Base-by-base conservation (phyloP, 2,797 vertebrate genomes). In the Bovichtus variegatus region DNA sequence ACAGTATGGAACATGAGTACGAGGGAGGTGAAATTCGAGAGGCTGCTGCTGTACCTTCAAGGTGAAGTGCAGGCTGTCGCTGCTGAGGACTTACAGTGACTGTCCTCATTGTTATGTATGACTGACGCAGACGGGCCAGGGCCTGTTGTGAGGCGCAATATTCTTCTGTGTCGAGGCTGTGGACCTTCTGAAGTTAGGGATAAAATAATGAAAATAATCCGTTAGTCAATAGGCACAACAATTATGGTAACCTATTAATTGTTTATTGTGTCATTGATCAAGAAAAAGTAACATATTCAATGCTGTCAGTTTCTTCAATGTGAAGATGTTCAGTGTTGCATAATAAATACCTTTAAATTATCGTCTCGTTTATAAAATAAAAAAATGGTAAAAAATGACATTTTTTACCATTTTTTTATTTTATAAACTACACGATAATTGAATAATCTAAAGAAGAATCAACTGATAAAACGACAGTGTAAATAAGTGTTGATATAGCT, bases 1-100 rank as follows among this genome's bases (percentile, higher is more conserved):
- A 25, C 58, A 40, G 53, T 86, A 81, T 90, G 90, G 90, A 90
- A 91, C 75, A 63, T 21, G 80, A 92, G 85, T 12, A 31, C 4
- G 23, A 46, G 66, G 57, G 66, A 59, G 70, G 60, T 74, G 86
- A 86, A 84, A 86, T 2, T 29, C 0, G 74, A 90, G 86, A 75
- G 15, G 71, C 61, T 15, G 71, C 31, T 29, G 66, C 70, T 74
- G 62, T 68, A 75, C 68, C 63, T 82, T 69, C 75, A 79, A 86
- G 89, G 86, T 86, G 79, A 90, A 76, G 61, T 41, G 23, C 43
- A 41, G 55, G 66, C 44, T 51, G 68, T 67, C n/a, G 70, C 74
- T 19, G 63, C 55, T 5, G 41, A 64, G n/a, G 69, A 18, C 69
- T 38, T 12, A 13, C 12, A 65, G 74, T 83, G 76, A 83, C 74